phyloP scores from a whole-genome alignment of 2,797 vertebrate species.

The Sebastes vulpes region DNA sequence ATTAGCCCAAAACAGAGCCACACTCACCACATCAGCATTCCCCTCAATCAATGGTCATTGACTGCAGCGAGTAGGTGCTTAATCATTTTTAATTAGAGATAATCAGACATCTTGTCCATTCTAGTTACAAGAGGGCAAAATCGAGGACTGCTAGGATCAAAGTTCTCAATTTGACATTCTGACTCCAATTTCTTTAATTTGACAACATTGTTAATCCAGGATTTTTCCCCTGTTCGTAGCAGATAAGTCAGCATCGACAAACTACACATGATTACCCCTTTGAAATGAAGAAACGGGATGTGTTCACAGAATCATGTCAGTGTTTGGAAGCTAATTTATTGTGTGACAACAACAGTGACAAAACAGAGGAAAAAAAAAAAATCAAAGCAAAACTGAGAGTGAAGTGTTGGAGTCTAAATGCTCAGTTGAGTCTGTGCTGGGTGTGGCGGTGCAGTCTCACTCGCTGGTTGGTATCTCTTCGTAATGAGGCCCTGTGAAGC shows the following conservation, averaged over 20 bases:
- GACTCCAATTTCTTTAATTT: slow-evolving; percentile 75
- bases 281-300: not conserved
- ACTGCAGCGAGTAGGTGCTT: slow-evolving; percentile 87
- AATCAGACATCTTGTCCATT: slow-evolving; percentile 89
- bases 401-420: slow-evolving; percentile 30
- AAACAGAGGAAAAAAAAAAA: not conserved
- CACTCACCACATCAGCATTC: slow-evolving; percentile 84
- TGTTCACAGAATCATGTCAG: not conserved
- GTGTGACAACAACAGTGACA: slow-evolving; percentile 36
- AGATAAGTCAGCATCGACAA: slow-evolving; percentile 15
- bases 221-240: slow-evolving; percentile 1
- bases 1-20: slow-evolving; percentile 67
- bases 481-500: slow-evolving; percentile 85
- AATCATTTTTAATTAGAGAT: slow-evolving; percentile 91
- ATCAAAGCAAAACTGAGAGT: slow-evolving; percentile 34
- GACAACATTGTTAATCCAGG: slow-evolving; percentile 58
- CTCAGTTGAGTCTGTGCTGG: slow-evolving; percentile 36
- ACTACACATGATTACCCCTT: not conserved
- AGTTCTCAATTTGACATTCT: slow-evolving; percentile 76
- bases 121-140: slow-evolving; percentile 76
- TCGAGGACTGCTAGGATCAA: slow-evolving; percentile 68
- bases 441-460: slow-evolving; percentile 51
- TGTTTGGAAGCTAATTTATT: slow-evolving; percentile 34
- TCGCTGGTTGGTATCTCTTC: slow-evolving; percentile 59
- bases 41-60: slow-evolving; percentile 86